These are phyloP conservation scores for Pelvicachromis taeniatus DNA, from an alignment of 2,113 vertebrate species.

Conservation along the genomic window DNA sequence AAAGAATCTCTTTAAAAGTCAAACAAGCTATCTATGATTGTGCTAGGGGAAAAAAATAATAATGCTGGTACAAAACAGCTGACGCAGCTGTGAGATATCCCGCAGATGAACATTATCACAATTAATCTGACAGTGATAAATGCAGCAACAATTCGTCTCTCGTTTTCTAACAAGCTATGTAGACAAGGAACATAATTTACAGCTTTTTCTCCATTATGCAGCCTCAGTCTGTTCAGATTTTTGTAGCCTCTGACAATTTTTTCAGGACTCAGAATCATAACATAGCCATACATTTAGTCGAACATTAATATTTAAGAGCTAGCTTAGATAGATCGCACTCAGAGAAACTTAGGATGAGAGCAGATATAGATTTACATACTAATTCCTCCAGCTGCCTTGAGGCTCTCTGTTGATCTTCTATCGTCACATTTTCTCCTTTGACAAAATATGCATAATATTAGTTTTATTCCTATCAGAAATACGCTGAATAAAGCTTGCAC, in stretches of 20 bases:
- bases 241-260: background rate
- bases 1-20: constrained; percentile 19
- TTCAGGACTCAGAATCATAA: background rate
- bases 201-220: background rate
- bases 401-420: constrained; percentile 22
- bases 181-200: background rate
- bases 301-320: background rate
- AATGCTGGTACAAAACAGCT: background rate
- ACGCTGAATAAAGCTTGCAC: background rate
- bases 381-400: constrained; percentile 15
- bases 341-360: background rate
- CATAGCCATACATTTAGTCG: background rate
- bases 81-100: constrained; percentile 11
- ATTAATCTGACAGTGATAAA: constrained; percentile 48
- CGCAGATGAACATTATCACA: constrained; percentile 10
- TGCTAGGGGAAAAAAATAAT: background rate
- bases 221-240: background rate
- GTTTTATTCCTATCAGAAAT: background rate
- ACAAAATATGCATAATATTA: constrained; percentile 6
- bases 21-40: constrained; percentile 6
- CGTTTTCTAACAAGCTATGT: constrained; percentile 2
- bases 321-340: background rate
- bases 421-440: background rate
- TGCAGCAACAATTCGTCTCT: background rate
- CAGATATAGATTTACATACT: constrained; percentile 25